Conservation (phyloP, 1,140 invertebrate genomes). For the Sycophaga agraensis region DNA sequence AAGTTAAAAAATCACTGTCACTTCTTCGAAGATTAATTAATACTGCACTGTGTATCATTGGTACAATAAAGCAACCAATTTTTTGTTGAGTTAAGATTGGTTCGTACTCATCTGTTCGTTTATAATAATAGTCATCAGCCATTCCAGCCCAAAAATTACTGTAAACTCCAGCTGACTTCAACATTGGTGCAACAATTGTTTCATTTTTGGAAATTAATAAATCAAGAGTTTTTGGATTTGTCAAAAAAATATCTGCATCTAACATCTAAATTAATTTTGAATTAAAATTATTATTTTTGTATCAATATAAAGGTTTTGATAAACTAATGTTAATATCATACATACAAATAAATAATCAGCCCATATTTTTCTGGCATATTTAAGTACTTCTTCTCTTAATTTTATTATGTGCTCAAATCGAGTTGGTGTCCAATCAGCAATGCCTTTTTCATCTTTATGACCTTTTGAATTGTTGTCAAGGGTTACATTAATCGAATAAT, state of each 20-base stretch:
- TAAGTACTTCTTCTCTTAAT: slow-evolving; percentile 77
- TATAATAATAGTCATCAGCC: slow-evolving; percentile 85
- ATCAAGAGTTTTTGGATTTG: slow-evolving; percentile 69
- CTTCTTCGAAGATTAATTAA: slow-evolving; percentile 74
- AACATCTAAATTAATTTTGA: slow-evolving; percentile 69
- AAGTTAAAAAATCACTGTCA: slow-evolving; percentile 73
- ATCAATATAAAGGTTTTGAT: slow-evolving; percentile 10
- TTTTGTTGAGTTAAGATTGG: slow-evolving; percentile 75
- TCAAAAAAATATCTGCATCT: slow-evolving; percentile 86
- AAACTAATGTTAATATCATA: slow-evolving; percentile 21
- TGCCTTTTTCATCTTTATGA: slow-evolving; percentile 65
- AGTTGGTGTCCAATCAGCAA: slow-evolving; percentile 73
- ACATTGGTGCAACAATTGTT: slow-evolving; percentile 77
- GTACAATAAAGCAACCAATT: slow-evolving; percentile 78
- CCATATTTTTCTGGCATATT: slow-evolving; percentile 73
- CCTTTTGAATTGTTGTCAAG: slow-evolving; percentile 60
- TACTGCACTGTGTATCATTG: slow-evolving; percentile 90
- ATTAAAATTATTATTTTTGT: neutral
- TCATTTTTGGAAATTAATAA: slow-evolving; percentile 69
- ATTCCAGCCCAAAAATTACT: slow-evolving; percentile 97
- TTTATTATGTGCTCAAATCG: slow-evolving; percentile 82
- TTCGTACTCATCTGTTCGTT: slow-evolving; percentile 83
- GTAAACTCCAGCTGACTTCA: slow-evolving; percentile 83
- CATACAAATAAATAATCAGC: slow-evolving; percentile 82
- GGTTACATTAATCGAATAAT: slow-evolving; percentile 72